Evolutionary conservation across 53 echinoderm and acorn worm species (phyloP).

Genomic region (Pentamera pediparva): DNA sequence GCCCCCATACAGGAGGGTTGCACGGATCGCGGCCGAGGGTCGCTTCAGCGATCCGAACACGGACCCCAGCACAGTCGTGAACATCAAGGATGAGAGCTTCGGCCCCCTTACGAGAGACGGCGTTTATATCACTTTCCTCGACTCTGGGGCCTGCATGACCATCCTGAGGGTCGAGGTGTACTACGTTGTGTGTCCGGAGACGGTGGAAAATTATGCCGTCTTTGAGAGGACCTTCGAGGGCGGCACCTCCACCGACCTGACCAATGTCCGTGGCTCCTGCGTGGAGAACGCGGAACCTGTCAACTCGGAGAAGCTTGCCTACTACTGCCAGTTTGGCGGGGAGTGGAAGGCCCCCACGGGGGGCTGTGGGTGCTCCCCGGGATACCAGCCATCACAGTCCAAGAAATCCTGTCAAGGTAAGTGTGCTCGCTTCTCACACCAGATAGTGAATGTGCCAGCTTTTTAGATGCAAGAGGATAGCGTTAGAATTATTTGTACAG

Average conservation of each 20-base stretch:
- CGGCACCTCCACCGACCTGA: conserved; percentile 40
- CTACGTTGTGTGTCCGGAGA: conserved; percentile 68
- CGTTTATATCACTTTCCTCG: conserved; percentile 84
- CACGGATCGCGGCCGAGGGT: conserved; percentile 80
- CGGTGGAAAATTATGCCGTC: conserved; percentile 65
- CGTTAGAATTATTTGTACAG: no score
- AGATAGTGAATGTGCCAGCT: no score
- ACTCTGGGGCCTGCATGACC: conserved; percentile 92
- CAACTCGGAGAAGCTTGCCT: conserved; percentile 46
- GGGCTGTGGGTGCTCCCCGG: conserved; percentile 80
- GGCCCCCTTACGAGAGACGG: conserved; percentile 60
- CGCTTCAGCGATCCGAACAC: conserved; percentile 76
- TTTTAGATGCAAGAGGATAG: no score
- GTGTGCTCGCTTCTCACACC: no score
- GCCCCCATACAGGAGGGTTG: conserved; percentile 56
- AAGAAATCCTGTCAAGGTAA: conserved; percentile 67
- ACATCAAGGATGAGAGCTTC: conserved; percentile 57
- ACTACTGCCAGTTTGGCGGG: conserved; percentile 72
- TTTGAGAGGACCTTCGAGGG: conserved; percentile 79
- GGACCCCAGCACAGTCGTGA: conserved; percentile 37
- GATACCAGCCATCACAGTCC: conserved; percentile 54
- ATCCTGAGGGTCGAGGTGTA: conserved; percentile 62
- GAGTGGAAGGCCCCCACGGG: conserved; percentile 67
- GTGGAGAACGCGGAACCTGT: conserved; percentile 65
- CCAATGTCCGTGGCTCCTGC: conserved; percentile 66